Base-by-base conservation (phyloP, 1,140 invertebrate species). In the Ceratitis capitata region DNA sequence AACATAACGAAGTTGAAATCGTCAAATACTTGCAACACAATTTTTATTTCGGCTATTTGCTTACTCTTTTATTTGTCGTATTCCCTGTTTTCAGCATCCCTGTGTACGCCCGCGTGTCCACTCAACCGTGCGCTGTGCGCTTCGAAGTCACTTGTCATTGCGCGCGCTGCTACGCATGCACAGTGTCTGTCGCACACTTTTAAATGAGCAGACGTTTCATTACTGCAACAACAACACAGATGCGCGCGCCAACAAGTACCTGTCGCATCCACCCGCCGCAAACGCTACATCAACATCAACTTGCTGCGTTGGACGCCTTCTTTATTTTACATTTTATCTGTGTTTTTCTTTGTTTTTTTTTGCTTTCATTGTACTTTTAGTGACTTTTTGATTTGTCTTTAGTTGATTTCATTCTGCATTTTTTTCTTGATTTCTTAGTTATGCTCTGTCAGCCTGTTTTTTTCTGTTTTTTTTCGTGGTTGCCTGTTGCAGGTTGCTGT, bases 231-330 rank as follows among this genome's bases (percentile, higher is more conserved):
- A n/a, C n/a, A n/a, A 32, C 69, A 35, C n/a, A n/a, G 42, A 35
- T 26, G 39, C n/a, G 16, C 39, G 19, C 69, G 61, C 61, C 58
- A 64, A 3, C 29, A 16, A 49, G 51, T 5, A 12, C 23, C 39
- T 19, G 4, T 39, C 3, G 84, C 56, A 42, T 82, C n/a, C 5
- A 23, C n/a, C 84, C 35, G 45, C 86, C 26, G 35, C 35, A 69
- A 53, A 45, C 23, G 19, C 49, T 2, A 49, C 64, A 56, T 64
- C 47, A 85, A 86, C 53, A 78, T 83, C 56, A 86, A 86, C 87
- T 84, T 85, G 82, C 87, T 87, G 69, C 83, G 12, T 85, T 51
- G 58, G 61, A 6, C 83, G 85, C 51, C 45, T 84, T 85, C 86
- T 35, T 69, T n/a, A 32, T 39, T 69, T 19, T n/a, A n/a, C n/a